phyloP scores from a whole-genome alignment of 2,113 vertebrate species.

The Grallaria varia region DNA sequence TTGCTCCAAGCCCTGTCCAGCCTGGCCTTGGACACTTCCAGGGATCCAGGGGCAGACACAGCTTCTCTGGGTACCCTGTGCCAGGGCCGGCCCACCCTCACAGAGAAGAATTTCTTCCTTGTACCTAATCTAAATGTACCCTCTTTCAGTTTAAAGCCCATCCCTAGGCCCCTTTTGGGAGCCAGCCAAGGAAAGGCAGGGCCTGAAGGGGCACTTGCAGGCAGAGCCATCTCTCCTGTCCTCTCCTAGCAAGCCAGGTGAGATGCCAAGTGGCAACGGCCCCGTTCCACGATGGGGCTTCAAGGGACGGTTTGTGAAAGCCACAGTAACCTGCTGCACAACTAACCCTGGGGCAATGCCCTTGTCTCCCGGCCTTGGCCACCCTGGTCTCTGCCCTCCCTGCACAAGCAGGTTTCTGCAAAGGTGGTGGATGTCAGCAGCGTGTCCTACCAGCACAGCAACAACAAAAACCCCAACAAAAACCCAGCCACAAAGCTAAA shows the following conservation, averaged over 20 bases:
- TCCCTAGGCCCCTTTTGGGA: neutral
- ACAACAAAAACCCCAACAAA: neutral
- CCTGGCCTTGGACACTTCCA: neutral
- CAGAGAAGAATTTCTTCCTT: neutral
- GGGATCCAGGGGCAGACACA: neutral
- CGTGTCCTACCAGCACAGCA: neutral
- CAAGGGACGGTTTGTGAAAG: neutral
- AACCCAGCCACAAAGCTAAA: neutral
- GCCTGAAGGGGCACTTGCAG: too few species aligned
- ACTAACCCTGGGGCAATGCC: fast-evolving
- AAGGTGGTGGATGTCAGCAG: neutral
- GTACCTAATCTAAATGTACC: neutral
- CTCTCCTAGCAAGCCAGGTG: neutral
- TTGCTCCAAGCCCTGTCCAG: neutral
- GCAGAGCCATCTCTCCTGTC: neutral
- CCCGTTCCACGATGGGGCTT: neutral
- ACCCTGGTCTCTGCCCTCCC: neutral
- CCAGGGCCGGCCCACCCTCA: neutral
- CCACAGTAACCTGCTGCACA: neutral
- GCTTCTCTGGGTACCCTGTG: neutral
- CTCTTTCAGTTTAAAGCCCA: neutral
- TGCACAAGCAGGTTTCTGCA: neutral
- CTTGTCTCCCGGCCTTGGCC: neutral
- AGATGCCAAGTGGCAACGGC: neutral
- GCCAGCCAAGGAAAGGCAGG: neutral